Percentiles rank a stretch among this genome's conserved stretches.
Conservation (phyloP, 2,888 invertebrate species). For the Drosophila mercatorum region DNA sequence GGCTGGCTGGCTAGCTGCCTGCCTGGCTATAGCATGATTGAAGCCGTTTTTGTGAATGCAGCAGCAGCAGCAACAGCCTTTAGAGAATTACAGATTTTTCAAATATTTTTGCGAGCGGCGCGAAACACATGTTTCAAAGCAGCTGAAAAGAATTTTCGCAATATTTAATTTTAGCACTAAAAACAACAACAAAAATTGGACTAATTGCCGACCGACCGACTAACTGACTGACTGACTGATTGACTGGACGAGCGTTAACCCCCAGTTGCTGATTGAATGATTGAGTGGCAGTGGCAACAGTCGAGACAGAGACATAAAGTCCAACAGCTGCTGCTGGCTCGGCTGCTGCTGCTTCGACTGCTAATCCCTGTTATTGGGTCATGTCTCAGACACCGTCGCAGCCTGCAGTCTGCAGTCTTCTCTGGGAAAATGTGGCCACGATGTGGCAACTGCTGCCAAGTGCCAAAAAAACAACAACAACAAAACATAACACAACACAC, state of each 20-base stretch:
- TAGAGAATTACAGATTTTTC: slow-evolving; percentile 76
- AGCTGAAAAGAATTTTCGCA: slow-evolving; percentile 76
- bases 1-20: neutral
- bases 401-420: slow-evolving; percentile 40
- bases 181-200: slow-evolving; percentile 65
- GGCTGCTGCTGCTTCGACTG: slow-evolving; percentile 14
- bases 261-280: slow-evolving; percentile 71
- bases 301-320: slow-evolving; percentile 43
- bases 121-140: slow-evolving; percentile 63
- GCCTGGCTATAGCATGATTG: slow-evolving; percentile 56
- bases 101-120: slow-evolving; percentile 54
- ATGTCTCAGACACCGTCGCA: slow-evolving; percentile 52
- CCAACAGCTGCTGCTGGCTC: slow-evolving; percentile 43
- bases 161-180: slow-evolving; percentile 78
- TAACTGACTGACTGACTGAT: slow-evolving; percentile 38
- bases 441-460: slow-evolving; percentile 73
- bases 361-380: slow-evolving; percentile 80
- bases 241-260: slow-evolving; percentile 43
- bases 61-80: slow-evolving; percentile 46
- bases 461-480: slow-evolving; percentile 56
- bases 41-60: slow-evolving; percentile 65
- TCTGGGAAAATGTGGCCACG: slow-evolving; percentile 75
- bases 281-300: slow-evolving; percentile 72
- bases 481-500: slow-evolving; percentile 61
- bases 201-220: slow-evolving; percentile 71